phyloP scores from a whole-genome alignment of 1,140 invertebrate genomes.

The Acarapis woodi region DNA sequence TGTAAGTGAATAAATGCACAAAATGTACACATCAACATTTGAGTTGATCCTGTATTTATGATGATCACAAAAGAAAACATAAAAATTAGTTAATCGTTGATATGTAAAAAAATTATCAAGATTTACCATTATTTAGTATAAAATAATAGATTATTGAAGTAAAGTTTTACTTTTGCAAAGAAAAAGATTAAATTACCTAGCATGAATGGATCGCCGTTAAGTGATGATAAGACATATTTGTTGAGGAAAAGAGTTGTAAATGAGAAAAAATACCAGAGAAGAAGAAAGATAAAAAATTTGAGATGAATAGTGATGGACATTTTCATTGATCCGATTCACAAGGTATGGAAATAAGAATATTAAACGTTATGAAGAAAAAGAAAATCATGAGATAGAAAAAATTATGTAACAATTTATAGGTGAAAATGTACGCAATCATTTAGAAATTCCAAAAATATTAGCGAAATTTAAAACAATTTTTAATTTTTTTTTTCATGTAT shows the following conservation, averaged over 20 bases:
- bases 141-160: constrained; percentile 5
- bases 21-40: constrained; percentile 43
- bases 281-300: constrained; percentile 6
- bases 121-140: background rate
- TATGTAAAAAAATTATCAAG: constrained; percentile 1
- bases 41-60: constrained; percentile 33
- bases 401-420: too few relatives aligned
- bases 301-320: too few relatives aligned
- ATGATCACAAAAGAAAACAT: constrained; percentile 16
- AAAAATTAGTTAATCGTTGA: constrained; percentile 4
- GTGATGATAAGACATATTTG: constrained; percentile 46
- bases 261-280: constrained; percentile 22
- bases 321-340: too few relatives aligned
- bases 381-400: too few relatives aligned
- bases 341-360: too few relatives aligned
- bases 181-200: constrained; percentile 34
- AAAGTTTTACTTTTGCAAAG: constrained; percentile 8
- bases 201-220: constrained; percentile 43
- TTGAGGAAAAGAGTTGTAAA: constrained; percentile 41
- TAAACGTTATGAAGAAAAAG: too few relatives aligned
- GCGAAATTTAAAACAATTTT: too few relatives aligned
- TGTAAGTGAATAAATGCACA: constrained; percentile 41
- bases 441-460: too few relatives aligned
- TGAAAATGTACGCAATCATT: too few relatives aligned
- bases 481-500: too few relatives aligned